Conservation (phyloP, 2,797 vertebrate species). For the Pitangus sulphuratus region DNA sequence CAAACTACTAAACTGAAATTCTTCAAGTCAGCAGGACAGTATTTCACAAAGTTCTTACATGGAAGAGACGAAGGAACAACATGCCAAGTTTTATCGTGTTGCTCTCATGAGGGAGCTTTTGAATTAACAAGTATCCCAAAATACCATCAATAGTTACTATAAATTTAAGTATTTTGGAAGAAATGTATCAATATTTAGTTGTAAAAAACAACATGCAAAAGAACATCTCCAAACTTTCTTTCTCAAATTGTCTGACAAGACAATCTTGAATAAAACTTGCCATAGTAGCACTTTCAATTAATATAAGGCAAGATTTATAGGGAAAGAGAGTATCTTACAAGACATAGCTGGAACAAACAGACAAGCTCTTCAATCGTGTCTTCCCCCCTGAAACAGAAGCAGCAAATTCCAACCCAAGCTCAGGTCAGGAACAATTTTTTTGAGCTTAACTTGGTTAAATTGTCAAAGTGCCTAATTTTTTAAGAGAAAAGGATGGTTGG, state of each 20-base stretch:
- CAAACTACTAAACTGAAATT: background rate
- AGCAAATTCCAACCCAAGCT: constrained; percentile 58
- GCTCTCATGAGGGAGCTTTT: background rate
- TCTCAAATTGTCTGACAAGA: background rate
- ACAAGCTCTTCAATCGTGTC: constrained; percentile 60
- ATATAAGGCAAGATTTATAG: constrained; percentile 51
- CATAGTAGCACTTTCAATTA: constrained; percentile 12
- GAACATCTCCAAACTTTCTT: background rate
- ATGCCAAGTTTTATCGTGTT: background rate
- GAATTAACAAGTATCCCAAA: background rate
- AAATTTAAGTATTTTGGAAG: background rate
- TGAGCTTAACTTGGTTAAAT: constrained; percentile 47
- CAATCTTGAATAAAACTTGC: constrained; percentile 33
- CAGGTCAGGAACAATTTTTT: constrained; percentile 50
- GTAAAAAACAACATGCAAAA: background rate
- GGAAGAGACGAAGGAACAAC: background rate
- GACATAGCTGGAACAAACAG: constrained; percentile 55
- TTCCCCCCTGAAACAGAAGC: constrained; percentile 60
- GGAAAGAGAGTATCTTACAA: constrained; percentile 57
- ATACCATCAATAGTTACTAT: background rate
- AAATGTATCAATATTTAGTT: background rate
- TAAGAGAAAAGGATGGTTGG: constrained; percentile 46
- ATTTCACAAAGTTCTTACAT: background rate
- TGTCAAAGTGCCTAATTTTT: constrained; percentile 49
- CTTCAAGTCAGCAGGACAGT: background rate